Evolutionary conservation across 2,797 vertebrate species (phyloP).

Genomic region (Phrynocephalus guinanensis): DNA sequence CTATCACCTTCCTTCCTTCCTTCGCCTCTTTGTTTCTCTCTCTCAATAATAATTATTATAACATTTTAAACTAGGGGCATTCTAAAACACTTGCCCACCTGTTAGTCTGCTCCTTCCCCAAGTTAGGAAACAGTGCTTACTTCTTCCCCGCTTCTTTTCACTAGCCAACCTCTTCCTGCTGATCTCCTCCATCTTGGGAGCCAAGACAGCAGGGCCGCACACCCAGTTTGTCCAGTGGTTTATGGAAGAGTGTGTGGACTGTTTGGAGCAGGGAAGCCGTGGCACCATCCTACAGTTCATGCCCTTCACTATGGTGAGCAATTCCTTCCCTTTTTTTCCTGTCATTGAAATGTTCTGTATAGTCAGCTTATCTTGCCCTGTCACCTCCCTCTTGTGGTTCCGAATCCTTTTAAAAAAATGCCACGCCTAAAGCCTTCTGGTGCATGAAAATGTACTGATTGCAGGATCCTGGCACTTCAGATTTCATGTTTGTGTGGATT

Average conservation of each 20-base stretch:
- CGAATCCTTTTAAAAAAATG: background rate
- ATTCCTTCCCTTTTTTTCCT: too few relatives aligned
- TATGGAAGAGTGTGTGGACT: slow-evolving; percentile 96
- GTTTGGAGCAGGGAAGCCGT: slow-evolving; percentile 91
- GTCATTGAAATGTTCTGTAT: background rate
- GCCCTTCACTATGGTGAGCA: slow-evolving; percentile 96
- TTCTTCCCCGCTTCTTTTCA: background rate
- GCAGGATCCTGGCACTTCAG: background rate
- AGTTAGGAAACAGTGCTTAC: background rate
- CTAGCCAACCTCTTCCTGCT: slow-evolving; percentile 94
- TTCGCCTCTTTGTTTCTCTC: too few relatives aligned
- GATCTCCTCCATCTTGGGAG: slow-evolving; percentile 92
- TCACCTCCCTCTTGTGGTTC: background rate
- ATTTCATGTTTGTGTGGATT: background rate
- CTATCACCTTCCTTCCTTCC: too few relatives aligned
- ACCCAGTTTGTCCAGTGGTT: slow-evolving; percentile 99
- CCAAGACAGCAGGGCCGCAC: slow-evolving; percentile 92
- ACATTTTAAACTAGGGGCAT: background rate
- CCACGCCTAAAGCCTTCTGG: background rate
- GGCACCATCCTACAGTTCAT: slow-evolving; percentile 97
- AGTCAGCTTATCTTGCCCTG: background rate
- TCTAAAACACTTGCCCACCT: background rate
- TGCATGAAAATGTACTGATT: background rate
- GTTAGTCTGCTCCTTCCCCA: background rate
- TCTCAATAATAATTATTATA: background rate